Evolutionary conservation across 2,797 vertebrate genomes (phyloP), one percentile per base, ranked within the genome.

Genomic region (Nyctibius grandis): DNA sequence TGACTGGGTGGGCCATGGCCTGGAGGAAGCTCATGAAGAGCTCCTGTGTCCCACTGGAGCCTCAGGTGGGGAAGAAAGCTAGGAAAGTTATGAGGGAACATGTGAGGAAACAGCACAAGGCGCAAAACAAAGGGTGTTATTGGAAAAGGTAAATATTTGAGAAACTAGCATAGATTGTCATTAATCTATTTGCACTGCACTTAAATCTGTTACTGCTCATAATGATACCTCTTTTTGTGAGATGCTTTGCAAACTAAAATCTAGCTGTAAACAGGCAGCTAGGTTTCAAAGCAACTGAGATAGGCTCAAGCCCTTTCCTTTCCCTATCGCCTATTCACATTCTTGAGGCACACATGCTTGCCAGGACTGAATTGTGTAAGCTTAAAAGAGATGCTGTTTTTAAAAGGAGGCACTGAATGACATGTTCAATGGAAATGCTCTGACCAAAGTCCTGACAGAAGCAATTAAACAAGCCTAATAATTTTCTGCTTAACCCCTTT

Each of bases 281-380:
- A 22, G 26, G 38, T 81, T 89, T 87, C 51, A 87, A 90, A 72
- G 6, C 13, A 50, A 6, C 2, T 53, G 26, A 69, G 13, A 33
- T 19, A 9, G 0, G 9, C 34, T 88, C 34, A 45, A 53, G 22
- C 57, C 33, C 31, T 93, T 82, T 85, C 12, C 23, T 40, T 89
- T 79, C 33, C 88, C 33, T 69, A 4, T 7, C 21, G 0, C 0
- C 4, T 26, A 19, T n/a, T 72, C n/a, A 64, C 45, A 34, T 5
- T 10, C 33, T 47, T 28, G 22, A 92, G 36, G 23, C 8, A n/a
- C 12, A 29, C 3, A 7, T 51, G 13, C 23, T 80, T 80, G 15
- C 25, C 0, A 0, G 56, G 36, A 36, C 22, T 75, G 15, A 84
- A 56, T 29, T 50, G 9, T 60, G 29, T 60, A 64, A 89, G 3